Conservation (phyloP, 2,888 invertebrate genomes). For the Seira sanloemensis region DNA sequence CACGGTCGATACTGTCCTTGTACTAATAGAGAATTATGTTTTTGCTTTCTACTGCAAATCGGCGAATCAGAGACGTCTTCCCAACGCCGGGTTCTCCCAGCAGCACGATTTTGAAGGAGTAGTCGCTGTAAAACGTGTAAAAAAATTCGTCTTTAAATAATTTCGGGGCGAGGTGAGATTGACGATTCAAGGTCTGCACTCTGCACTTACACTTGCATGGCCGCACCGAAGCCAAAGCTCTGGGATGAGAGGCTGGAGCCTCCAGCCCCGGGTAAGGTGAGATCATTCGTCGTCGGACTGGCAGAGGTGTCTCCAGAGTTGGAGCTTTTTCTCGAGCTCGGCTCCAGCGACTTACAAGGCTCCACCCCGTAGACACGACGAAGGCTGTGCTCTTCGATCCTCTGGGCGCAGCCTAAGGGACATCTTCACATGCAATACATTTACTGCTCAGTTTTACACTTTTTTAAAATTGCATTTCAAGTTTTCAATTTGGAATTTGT, state of each 20-base stretch:
- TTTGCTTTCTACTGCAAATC: conserved; percentile 72
- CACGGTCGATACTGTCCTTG: too few species aligned
- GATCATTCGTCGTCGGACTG: conserved; percentile 11
- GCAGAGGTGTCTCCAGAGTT: background rate
- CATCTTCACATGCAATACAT: conserved; percentile 56
- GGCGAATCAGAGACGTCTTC: conserved; percentile 68
- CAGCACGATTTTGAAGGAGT: conserved; percentile 71
- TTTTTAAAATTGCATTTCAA: too few species aligned
- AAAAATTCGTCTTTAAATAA: too few species aligned
- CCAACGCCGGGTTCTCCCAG: conserved; percentile 70
- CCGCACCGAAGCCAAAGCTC: conserved; percentile 1
- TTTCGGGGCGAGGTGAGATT: too few species aligned
- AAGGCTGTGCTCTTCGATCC: conserved; percentile 63
- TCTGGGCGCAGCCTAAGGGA: conserved; percentile 66
- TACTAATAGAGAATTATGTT: too few species aligned
- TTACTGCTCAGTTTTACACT: too few species aligned
- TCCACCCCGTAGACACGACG: conserved; percentile 70
- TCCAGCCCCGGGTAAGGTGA: background rate
- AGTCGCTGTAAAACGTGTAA: conserved; percentile 57
- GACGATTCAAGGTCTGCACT: too few species aligned
- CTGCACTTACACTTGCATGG: background rate
- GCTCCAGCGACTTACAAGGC: conserved; percentile 46
- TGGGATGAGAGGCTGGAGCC: conserved; percentile 13
- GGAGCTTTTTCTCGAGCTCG: conserved; percentile 53
- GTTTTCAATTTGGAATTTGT: too few species aligned